Evolutionary conservation across 2,113 vertebrate genomes (phyloP), one percentile per base, ranked within the genome.

Genomic region (Vulpes vulpes): DNA sequence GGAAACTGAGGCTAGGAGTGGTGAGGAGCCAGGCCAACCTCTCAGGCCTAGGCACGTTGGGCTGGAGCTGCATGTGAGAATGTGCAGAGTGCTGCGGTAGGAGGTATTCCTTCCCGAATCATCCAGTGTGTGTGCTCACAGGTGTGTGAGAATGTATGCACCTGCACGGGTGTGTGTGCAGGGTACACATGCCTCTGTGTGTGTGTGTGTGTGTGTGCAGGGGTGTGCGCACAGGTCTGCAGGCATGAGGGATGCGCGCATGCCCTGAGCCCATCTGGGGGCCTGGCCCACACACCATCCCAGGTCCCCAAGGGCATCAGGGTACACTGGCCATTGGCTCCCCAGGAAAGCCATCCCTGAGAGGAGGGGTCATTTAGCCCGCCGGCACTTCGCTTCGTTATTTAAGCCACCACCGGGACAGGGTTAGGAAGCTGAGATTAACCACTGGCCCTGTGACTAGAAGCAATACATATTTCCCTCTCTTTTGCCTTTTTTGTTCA

Each of bases 371-470:
- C 49, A 62, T 64, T 94, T 87, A 92, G 79, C 93, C 78, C 94
- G 96, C 95, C 94, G 95, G 97, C 94, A 95, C 96, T 95, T 93
- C 96, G 71, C 96, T 97, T 97, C 97, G 97, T 97, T 97, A 98
- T 98, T 97, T 98, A 98, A 98, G 96, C 96, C 96, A 38, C 84
- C 76, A 76, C 89, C 49, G 4, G 87, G 88, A 96, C 96, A 92
- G 69, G 49, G 95, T 76, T 98, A 97, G 85, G 96, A 97, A 97
- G 93, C 91, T 7, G 43, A 98, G 98, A 97, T 98, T 97, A 96
- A 97, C 90, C 92, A 71, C 81, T 84, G 89, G 74, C 55, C 73
- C 95, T 87, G 67, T 88, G 69, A 91, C 96, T 96, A 93, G 93
- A 93, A 98, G 96, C 91, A 79, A 84, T 71, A 43, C 0, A 5